Base-by-base conservation (phyloP, 2,888 invertebrate genomes). In the Neoitamus cyanurus region DNA sequence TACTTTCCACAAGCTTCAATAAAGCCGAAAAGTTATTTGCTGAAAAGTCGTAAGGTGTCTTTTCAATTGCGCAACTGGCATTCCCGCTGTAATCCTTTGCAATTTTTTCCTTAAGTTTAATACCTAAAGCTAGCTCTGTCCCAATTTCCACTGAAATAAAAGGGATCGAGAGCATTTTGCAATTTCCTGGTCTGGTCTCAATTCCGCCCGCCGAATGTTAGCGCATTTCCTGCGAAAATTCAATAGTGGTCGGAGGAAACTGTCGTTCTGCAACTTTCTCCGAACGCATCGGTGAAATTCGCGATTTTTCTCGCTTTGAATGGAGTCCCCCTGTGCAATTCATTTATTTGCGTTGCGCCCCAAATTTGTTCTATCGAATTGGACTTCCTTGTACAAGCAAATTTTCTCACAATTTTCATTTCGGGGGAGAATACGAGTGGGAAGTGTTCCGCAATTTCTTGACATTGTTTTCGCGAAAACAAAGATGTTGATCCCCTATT, bases 391-490 rank as follows among this genome's bases (percentile, higher is more conserved):
- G 58, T 58, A 58, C 58, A 58, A 58, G 58, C 58, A 58, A 58
- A 58, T 58, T 58, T 58, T 58, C 25, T 58, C 58, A 20, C 58
- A 58, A 58, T 58, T 58, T 58, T 58, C 25, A 20, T 58, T 58
- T 15, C 25, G 25, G 25, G 20, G 25, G 58, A 9, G 58, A 58
- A 58, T 25, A 34, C 34, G 36, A 36, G 37, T 42, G 13, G 48
- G n/a, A 48, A 46, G 30, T 25, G 7, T 78, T 78, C 48, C 48
- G 58, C 48, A 58, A 78, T 58, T 78, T 78, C 78, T 78, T 58
- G 78, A 78, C 78, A 78, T 78, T 78, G 48, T 78, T 78, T 78
- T 58, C 48, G 78, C 30, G 78, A 78, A 78, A 78, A 78, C 78
- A 78, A 78, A 78, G 78, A 58, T 31, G 58, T 78, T 78, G 78